Percentiles rank a stretch among this genome's conserved stretches.
phyloP scores from a whole-genome alignment of 2,888 invertebrate genomes.

The Hedya salicella region DNA sequence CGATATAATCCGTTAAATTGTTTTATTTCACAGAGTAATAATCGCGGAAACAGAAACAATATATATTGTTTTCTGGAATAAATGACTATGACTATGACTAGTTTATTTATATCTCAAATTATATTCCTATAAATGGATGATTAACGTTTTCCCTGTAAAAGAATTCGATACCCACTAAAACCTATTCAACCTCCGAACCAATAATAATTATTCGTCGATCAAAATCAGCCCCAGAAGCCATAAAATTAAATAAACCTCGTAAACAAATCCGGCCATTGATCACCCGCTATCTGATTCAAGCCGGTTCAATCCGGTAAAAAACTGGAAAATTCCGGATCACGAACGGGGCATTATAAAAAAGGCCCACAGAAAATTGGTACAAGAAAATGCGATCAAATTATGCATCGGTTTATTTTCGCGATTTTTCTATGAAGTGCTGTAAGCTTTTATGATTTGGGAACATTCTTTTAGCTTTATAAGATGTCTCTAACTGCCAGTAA shows the following conservation, averaged over 20 bases:
- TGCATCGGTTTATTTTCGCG: conserved; percentile 26
- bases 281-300: conserved; percentile 44
- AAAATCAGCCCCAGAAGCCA: conserved; percentile 28
- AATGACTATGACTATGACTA: too few relatives aligned
- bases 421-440: conserved; percentile 19
- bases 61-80: too few relatives aligned
- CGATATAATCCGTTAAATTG: too few relatives aligned
- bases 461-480: neutral
- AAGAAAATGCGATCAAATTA: conserved; percentile 43
- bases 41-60: too few relatives aligned
- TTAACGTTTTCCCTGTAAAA: too few relatives aligned
- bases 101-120: too few relatives aligned
- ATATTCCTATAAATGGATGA: too few relatives aligned
- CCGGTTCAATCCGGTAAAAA: conserved; percentile 44
- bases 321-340: conserved; percentile 43
- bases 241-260: conserved; percentile 42
- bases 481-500: too few relatives aligned
- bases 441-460: neutral
- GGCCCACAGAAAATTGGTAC: conserved; percentile 42
- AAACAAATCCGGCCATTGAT: conserved; percentile 45
- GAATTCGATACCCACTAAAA: conserved; percentile 4
- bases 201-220: conserved; percentile 24
- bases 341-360: conserved; percentile 47
- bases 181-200: conserved; percentile 1
- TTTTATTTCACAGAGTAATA: too few relatives aligned